A percentile compares a stretch with the other conserved stretches of the same genome.
phyloP scores from a whole-genome alignment of 2,797 vertebrate species.

The Sciaenops ocellatus region DNA sequence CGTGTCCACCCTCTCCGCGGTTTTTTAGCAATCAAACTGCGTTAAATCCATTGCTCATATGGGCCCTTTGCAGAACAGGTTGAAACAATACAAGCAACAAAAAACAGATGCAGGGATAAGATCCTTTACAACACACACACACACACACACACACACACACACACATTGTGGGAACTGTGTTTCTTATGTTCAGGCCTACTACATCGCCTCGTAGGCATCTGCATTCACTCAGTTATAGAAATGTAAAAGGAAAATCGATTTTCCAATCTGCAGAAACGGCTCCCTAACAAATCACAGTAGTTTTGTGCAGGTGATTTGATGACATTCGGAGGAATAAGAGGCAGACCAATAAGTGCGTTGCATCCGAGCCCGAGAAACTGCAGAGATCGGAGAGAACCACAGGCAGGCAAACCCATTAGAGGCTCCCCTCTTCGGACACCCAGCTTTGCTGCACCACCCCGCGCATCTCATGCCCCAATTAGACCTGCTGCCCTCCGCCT shows the following conservation, averaged over 20 bases:
- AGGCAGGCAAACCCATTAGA: slow-evolving; percentile 70
- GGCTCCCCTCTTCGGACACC: slow-evolving; percentile 82
- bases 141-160: too few relatives aligned
- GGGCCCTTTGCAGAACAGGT: slow-evolving; percentile 56
- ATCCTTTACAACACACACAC: slow-evolving; percentile 44
- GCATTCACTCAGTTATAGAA: slow-evolving; percentile 95
- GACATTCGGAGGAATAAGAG: slow-evolving; percentile 93
- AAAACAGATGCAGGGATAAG: slow-evolving; percentile 44
- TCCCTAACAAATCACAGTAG: slow-evolving; percentile 94
- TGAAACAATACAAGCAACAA: slow-evolving; percentile 44
- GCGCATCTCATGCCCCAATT: slow-evolving; percentile 95
- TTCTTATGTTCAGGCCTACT: slow-evolving; percentile 38
- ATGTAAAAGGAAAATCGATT: slow-evolving; percentile 97
- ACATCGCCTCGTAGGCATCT: slow-evolving; percentile 54
- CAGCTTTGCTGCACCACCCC: slow-evolving; percentile 82
- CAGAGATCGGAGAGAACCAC: slow-evolving; percentile 31
- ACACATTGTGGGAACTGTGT: slow-evolving; percentile 33
- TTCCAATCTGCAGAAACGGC: slow-evolving; percentile 93
- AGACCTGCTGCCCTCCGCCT: slow-evolving; percentile 94
- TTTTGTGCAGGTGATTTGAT: slow-evolving; percentile 94
- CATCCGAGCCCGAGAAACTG: slow-evolving; percentile 82
- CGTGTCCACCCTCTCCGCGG: slow-evolving; percentile 75
- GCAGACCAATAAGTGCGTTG: slow-evolving; percentile 89
- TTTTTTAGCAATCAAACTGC: slow-evolving; percentile 80
- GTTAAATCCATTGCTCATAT: slow-evolving; percentile 80